Evolutionary conservation across 2,113 vertebrate species (phyloP), one percentile per base, ranked within the genome.

Genomic region (Phyllostomus discolor): DNA sequence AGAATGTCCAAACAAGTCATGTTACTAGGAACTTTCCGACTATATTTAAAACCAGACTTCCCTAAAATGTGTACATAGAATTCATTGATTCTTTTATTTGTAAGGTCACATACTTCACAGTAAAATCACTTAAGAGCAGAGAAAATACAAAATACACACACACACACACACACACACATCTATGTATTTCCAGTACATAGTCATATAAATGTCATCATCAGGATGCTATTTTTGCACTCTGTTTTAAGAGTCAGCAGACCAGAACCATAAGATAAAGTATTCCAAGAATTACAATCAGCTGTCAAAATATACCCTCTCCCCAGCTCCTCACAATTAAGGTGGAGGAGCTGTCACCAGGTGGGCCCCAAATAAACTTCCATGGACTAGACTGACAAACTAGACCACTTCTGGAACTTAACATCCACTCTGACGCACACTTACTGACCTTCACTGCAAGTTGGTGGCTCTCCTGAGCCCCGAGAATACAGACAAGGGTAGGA

Each of bases 211-310:
- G 41, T 70, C 64, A 84, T 62, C 48, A 69, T 94, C 72, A 89
- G 86, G 93, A 96, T 70, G 79, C 46, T 72, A 94, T 46, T 86
- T 86, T 33, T 85, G 72, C 38, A 90, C 70, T 79, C 72, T 85
- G 59, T 82, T 95, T 52, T 64, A 97, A 90, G 80, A 81, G n/a
- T 67, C 73, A 9, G 64, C 54, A 91, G 69, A 91, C 75, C 19
- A 38, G 46, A 16, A 66, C 70, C 9, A 70, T 48, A 14, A 95
- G 73, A 92, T 62, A 93, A 94, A 96, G 75, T 67, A 97, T 54
- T 86, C 78, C 48, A 91, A 90, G 67, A 96, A 72, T 84, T 83
- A 83, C n/a, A 38, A 94, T 93, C 90, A 91, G 86, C 67, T 94
- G 59, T 95, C 83, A 95, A 95, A 97, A 97, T 88, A 92, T 4